Base-by-base conservation (phyloP, 2,113 vertebrate species). In the Channa argus region DNA sequence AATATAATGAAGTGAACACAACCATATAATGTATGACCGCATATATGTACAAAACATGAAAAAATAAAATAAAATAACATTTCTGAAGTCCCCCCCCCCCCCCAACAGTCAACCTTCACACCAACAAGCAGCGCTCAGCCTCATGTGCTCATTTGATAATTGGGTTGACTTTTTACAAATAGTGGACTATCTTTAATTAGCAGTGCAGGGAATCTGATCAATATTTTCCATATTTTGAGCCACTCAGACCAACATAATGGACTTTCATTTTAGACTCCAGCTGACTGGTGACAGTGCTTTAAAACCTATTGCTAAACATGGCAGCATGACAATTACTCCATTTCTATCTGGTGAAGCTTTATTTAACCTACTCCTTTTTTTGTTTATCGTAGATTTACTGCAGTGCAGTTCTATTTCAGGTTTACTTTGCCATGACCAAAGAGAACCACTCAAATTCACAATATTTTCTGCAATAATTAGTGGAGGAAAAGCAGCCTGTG, bases 131-230 rank as follows among this genome's bases (percentile, higher is more conserved):
- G 67, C 14, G 24, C 45, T 66, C 73, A 79, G 85, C 80, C 85
- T 91, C 89, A 91, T 91, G 84, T 56, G 62, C 88, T 92, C 90
- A 87, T 84, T 89, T 88, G 53, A 71, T 84, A 92, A 92, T 82
- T 84, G 74, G 86, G 77, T 90, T 51, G 78, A 79, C 85, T 91
- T 88, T 93, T 86, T 88, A 91, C 92, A 90, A 93, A 92, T 77
- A 92, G 88, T 87, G 67, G 62, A 47, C 53, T 60, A 78, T 93
- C 89, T 76, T 92, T 93, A 91, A 89, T 89, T 93, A 77, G 74
- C 75, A 86, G 89, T 64, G 80, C 79, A 81, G 74, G 84, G 79
- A 71, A 69, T 47, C 69, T 2, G 43, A 89, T 92, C 89, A 91
- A 92, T 77, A 89, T 58, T 92, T 93, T 80, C 83, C 75, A 74